Evolutionary conservation across 2,888 invertebrate genomes (phyloP).

Genomic region (Piscicola geometra): DNA sequence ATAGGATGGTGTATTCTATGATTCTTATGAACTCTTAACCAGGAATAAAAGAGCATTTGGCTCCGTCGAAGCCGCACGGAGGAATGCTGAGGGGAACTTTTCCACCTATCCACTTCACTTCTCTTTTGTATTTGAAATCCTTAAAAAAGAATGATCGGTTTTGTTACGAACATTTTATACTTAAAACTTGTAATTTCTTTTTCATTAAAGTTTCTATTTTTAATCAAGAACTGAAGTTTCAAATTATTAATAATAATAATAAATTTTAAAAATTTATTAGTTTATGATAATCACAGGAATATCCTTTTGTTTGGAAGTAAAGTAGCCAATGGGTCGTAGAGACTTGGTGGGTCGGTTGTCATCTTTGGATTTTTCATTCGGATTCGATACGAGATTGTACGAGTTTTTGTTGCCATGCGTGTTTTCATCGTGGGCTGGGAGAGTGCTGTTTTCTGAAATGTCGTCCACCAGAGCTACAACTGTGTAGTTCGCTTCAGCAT

Average conservation of each 20-base stretch:
- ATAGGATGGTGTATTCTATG: no score
- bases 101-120: slow-evolving; percentile 42
- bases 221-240: not conserved
- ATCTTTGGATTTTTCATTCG: not conserved
- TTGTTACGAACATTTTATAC: not conserved
- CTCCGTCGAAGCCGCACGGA: slow-evolving; percentile 59
- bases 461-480: slow-evolving; percentile 62
- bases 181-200: not conserved
- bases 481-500: slow-evolving; percentile 54
- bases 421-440: not conserved
- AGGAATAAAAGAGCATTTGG: slow-evolving; percentile 63
- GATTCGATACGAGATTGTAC: not conserved
- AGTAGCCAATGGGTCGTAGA: slow-evolving; percentile 39
- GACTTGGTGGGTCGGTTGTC: slow-evolving; percentile 24
- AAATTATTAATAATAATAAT: slow-evolving; percentile 16
- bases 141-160: not conserved
- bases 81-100: slow-evolving; percentile 42
- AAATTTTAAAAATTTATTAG: slow-evolving; percentile 9
- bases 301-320: slow-evolving; percentile 32
- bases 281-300: slow-evolving; percentile 39
- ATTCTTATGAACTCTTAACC: no score
- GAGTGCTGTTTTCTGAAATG: not conserved
- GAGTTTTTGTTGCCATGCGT: not conserved
- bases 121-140: slow-evolving; percentile 31
- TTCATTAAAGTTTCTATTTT: not conserved